Percentiles rank a stretch among this genome's conserved stretches.
phyloP scores from a whole-genome alignment of 2,888 invertebrate species.

The Melipona bicolor region DNA sequence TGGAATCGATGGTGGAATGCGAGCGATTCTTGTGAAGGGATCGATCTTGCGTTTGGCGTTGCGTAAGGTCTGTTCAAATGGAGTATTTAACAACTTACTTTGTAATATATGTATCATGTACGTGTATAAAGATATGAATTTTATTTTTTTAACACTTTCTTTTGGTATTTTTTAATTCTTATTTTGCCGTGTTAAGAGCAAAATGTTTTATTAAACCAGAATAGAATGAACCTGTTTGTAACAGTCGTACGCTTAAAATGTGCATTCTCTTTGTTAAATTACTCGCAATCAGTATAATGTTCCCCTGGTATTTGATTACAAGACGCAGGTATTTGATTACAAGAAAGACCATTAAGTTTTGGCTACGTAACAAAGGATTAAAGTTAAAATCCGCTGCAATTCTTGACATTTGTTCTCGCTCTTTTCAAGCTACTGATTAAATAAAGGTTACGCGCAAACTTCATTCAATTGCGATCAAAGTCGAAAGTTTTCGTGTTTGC shows the following conservation, averaged over 20 bases:
- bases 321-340: neutral
- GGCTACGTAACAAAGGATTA: neutral
- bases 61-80: neutral
- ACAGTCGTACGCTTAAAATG: neutral
- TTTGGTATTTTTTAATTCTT: too few relatives aligned
- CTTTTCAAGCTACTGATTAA: neutral
- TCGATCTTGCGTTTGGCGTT: slow-evolving; percentile 3
- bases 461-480: too few relatives aligned
- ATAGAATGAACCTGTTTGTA: neutral
- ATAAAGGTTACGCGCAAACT: too few relatives aligned
- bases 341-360: neutral
- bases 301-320: too few relatives aligned
- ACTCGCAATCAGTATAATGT: neutral
- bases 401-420: too few relatives aligned
- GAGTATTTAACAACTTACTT: too few relatives aligned
- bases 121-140: neutral
- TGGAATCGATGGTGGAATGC: slow-evolving; percentile 1
- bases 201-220: neutral
- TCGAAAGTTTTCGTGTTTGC: too few relatives aligned
- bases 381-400: neutral
- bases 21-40: neutral
- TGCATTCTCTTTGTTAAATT: neutral
- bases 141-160: too few relatives aligned
- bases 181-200: too few relatives aligned
- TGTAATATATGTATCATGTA: too few relatives aligned